Base-by-base conservation (phyloP, 2,888 invertebrate genomes). In the Heliothis peltigera region DNA sequence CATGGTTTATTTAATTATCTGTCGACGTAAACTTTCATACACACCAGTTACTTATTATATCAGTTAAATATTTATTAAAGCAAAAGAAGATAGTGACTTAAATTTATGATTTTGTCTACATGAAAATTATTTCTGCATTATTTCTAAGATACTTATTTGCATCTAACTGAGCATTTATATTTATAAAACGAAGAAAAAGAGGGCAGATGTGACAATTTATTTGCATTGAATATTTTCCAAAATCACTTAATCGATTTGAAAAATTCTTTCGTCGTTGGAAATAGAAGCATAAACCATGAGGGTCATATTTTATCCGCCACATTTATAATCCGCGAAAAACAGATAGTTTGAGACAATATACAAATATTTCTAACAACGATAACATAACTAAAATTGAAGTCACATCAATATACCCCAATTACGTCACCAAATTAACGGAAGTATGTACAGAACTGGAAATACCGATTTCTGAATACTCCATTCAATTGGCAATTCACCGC, bases 401-500 rank as follows among this genome's bases (percentile, higher is more conserved):
- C 19, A 51, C 32, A 44, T 10, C 25, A 51, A 42, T 18, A 22
- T 55, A 28, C 25, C 61, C 74, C 51, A 70, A 74, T 70, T 55
- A 60, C 64, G 53, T 48, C 66, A 49, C 35, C 43, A 64, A 66
- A 68, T 70, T 65, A 68, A 73, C 68, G 42, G 52, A 53, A 54
- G 39, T 49, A 68, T 65, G 72, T 64, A 68, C 52, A 57, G 75
- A 57, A 70, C 44, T 58, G 64, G 76, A 55, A 72, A 64, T 58
- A 59, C 73, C 66, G 52, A 66, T 59, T 72, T 48, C 66, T 59
- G 61, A 66, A 72, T 52, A 55, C 46, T 49, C 65, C 56, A 75
- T 58, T 69, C 64, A 67, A 76, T 75, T 66, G 73, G 65, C 75
- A 80, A 78, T 76, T 77, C 75, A 76, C 75, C 63, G 75, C 69